Base-by-base conservation (phyloP, 2,797 vertebrate species). In the Atherinosoma microstoma region DNA sequence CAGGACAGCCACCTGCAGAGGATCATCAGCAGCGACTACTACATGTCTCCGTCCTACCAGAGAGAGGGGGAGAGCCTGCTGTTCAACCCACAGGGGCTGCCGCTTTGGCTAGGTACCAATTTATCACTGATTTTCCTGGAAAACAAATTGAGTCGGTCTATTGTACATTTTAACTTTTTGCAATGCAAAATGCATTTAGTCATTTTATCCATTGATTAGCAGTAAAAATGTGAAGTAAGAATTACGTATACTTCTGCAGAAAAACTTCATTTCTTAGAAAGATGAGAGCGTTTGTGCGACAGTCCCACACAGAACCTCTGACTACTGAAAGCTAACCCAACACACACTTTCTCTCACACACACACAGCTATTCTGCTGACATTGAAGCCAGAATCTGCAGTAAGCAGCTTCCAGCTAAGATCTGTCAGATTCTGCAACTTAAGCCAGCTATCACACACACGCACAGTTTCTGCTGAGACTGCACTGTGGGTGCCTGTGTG, bases 1-100 rank as follows among this genome's bases (percentile, higher is more conserved):
- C 98, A 99, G 92, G 98, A 99, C 92, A 98, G 97, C 91, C 98
- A 99, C 91, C 94, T 99, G 62, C 98, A 99, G 92, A 95, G 97
- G 88, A 99, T 99, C 91, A 99, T 99, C 91, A 98, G 97, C 95
- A 98, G 97, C 0, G 97, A 98, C 90, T 95, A 96, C 93, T 99
- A 99, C 64, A 76, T 95, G 90, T 97, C 97, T n/a, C 97, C 97
- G 0, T 94, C 96, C 82, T 98, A 97, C 90, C 97, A 98, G 93
- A 94, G 95, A 40, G 97, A 99, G 85, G 96, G 96, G 0, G 98
- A 99, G 89, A 97, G 95, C 80, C 94, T 98, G 62, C 96, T 99
- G 36, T 99, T 99, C 91, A 99, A 97, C 93, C 95, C 96, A 7
- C 98, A 98, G 85, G 98, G 98, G 11, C 95, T 98, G 84, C 97